phyloP scores from a whole-genome alignment of 2,113 vertebrate species.

The Microcebus ravelobensis region DNA sequence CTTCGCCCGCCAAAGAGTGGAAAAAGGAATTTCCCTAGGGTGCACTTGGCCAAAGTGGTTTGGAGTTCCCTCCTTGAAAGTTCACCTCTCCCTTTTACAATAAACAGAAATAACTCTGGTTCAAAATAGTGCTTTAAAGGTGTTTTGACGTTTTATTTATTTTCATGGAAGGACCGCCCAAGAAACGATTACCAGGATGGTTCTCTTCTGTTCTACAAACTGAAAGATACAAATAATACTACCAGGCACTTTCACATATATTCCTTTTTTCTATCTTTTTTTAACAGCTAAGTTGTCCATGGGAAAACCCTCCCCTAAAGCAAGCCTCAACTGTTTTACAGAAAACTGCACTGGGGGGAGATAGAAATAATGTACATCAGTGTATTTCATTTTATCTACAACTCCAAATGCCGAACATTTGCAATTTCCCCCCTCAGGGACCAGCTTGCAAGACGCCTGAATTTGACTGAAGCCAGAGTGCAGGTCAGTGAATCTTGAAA shows the following conservation, averaged over 20 bases:
- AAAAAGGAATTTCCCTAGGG: neutral
- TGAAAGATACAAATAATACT: neutral
- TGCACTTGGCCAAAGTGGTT: neutral
- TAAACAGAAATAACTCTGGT: neutral
- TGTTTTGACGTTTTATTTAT: neutral
- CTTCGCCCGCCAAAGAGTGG: neutral
- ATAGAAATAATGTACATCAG: neutral
- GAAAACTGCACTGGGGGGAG: neutral
- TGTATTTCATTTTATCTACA: slow-evolving; percentile 4
- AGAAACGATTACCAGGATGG: slow-evolving; percentile 22
- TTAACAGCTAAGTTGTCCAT: neutral
- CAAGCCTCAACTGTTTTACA: neutral
- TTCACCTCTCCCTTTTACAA: neutral
- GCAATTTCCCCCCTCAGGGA: slow-evolving; percentile 27
- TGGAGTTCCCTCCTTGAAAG: neutral
- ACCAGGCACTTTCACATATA: neutral
- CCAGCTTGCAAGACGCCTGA: slow-evolving; percentile 39
- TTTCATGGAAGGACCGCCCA: neutral
- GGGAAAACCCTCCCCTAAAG: neutral
- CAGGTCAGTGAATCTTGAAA: slow-evolving; percentile 68
- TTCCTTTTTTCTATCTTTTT: neutral
- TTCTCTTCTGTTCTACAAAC: neutral
- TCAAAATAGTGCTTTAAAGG: neutral
- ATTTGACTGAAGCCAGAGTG: slow-evolving; percentile 56
- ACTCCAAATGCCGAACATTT: slow-evolving; percentile 55